A percentile compares a stretch with the other conserved stretches of the same genome.
Evolutionary conservation across 2,797 vertebrate genomes (phyloP).

Genomic region (Pangasius krempfi): DNA sequence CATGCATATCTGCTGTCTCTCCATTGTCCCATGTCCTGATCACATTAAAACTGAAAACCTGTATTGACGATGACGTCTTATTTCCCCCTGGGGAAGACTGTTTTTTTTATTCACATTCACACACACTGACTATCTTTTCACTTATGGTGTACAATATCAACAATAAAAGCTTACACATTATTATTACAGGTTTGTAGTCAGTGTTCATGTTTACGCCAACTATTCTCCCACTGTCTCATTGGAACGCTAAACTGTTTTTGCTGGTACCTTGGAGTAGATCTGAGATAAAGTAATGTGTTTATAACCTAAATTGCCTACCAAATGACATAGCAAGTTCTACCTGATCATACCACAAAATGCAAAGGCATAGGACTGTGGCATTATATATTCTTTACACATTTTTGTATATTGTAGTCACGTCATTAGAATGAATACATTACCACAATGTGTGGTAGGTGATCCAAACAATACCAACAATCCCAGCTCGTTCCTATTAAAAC

Average conservation of each 20-base stretch:
- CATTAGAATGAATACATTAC: background rate
- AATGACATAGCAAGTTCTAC: background rate
- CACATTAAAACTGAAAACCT: background rate
- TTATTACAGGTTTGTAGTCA: background rate
- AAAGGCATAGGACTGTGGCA: background rate
- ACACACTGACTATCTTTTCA: background rate
- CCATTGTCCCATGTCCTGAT: background rate
- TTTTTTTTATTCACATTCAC: background rate
- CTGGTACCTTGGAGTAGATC: background rate
- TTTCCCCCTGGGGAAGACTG: background rate
- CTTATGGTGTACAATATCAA: background rate
- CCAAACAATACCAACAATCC: background rate
- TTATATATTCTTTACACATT: background rate
- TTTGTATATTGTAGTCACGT: no score
- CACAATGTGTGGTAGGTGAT: background rate
- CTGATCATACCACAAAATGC: background rate
- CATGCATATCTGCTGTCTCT: constrained; percentile 35
- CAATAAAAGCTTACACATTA: background rate
- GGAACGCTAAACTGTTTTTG: background rate
- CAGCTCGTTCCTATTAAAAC: background rate
- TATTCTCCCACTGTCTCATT: background rate
- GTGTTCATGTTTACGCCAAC: background rate
- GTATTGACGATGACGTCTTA: background rate
- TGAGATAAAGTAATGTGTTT: background rate
- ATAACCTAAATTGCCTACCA: background rate